Base-by-base conservation (phyloP, 1,140 invertebrate species). In the Drosophila albomicans region DNA sequence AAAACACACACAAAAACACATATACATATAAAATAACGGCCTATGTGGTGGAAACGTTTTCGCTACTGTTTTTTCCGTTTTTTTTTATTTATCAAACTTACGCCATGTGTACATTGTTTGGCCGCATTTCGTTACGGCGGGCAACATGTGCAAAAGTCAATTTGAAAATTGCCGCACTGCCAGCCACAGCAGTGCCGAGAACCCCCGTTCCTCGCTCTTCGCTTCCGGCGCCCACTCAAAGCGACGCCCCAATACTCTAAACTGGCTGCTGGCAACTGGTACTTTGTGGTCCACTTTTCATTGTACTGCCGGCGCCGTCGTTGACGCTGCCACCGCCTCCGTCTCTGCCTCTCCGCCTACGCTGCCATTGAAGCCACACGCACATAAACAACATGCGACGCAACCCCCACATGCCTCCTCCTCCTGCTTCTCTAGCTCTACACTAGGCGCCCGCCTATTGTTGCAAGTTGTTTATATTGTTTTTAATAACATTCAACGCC, bases 71-170 rank as follows among this genome's bases (percentile, higher is more conserved):
- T 32, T 57, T 78, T 66, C 0, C 20, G 20, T 75, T 43, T 63
- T 59, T 63, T 59, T 38, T 69, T 38, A 41, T 75, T 82, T 78
- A 68, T 49, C 35, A 48, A 67, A 51, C 66, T 32, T 35, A 62
- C 62, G 67, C 49, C 35, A 38, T 67, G 63, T 66, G 68, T 84
- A 85, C 75, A 82, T 77, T 87, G 84, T 79, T 79, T 73, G 79
- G 65, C 72, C 74, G 79, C 82, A 81, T 86, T 81, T 86, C 77
- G 84, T 70, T 74, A 87, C 72, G 79, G 58, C 59, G 82, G 82
- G 85, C 75, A 89, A 85, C 85, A 88, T 88, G 85, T 88, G 85
- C 85, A 89, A 88, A 88, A 88, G 85, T 88, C 85, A 88, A 88
- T 88, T 88, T 88, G 80, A 89, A 88, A 88, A 88, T 88, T 88